These are phyloP conservation scores for Hippopotamus amphibius DNA, from an alignment of 2,113 vertebrate genomes.

Conservation along the genomic window DNA sequence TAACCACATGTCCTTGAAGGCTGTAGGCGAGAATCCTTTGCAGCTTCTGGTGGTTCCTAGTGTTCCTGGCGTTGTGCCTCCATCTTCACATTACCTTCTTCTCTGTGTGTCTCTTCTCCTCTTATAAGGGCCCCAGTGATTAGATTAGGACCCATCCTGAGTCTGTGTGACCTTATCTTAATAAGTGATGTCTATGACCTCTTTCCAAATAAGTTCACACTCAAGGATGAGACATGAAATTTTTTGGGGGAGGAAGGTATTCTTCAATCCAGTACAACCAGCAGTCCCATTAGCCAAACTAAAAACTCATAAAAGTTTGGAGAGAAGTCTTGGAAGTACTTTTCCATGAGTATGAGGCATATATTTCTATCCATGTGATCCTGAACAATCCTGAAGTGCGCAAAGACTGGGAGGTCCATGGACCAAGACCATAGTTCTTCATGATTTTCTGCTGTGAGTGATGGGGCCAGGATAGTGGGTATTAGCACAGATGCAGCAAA, in stretches of 20 bases:
- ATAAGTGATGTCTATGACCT: neutral
- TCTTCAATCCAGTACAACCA: neutral
- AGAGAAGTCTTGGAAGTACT: neutral
- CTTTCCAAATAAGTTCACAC: neutral
- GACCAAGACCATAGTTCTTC: no score
- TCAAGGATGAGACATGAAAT: no score
- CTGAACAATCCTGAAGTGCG: no score
- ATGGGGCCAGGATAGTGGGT: no score
- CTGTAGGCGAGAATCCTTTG: no score
- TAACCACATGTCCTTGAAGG: neutral
- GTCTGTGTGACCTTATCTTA: rapidly evolving
- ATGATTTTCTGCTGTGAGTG: no score
- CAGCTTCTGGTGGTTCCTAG: neutral
- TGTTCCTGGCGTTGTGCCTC: neutral
- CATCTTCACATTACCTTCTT: neutral
- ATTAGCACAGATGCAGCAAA: no score
- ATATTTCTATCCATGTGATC: no score
- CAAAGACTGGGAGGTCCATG: no score
- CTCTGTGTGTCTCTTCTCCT: neutral
- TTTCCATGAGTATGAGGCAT: neutral
- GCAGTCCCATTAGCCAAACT: neutral
- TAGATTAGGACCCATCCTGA: neutral
- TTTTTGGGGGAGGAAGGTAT: no score
- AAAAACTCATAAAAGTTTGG: neutral
- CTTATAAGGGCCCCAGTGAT: neutral